A percentile compares a stretch with the other conserved stretches of the same genome.
Evolutionary conservation across 1,140 invertebrate species (phyloP).

Genomic region (Ridgeia piscesae): DNA sequence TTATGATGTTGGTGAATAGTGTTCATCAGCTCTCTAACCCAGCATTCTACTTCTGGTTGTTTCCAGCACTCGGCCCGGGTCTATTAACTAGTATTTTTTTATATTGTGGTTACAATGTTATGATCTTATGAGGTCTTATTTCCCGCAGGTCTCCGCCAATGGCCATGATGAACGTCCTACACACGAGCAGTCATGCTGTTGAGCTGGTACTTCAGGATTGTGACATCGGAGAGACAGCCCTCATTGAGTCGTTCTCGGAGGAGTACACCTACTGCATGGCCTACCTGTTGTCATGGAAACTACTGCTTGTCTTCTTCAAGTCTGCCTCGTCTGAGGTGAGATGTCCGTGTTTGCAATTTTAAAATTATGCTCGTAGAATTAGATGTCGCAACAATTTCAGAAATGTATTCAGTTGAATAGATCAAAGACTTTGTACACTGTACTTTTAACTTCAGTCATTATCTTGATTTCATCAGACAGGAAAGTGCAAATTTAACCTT

Average conservation of each 20-base stretch:
- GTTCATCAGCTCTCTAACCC: no score
- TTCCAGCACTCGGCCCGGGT: no score
- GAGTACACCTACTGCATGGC: conserved; percentile 66
- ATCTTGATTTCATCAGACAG: not conserved
- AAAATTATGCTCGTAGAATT: not conserved
- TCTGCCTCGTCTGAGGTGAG: conserved; percentile 64
- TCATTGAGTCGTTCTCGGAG: conserved; percentile 66
- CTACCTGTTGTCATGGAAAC: conserved; percentile 75
- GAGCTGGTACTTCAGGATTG: conserved; percentile 40
- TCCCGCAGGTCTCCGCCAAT: conserved; percentile 28
- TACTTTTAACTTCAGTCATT: not conserved
- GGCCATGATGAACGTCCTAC: conserved; percentile 36
- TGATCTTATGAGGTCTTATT: not conserved
- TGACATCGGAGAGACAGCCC: conserved; percentile 64
- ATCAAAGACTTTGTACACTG: no score
- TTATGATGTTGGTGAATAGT: no score
- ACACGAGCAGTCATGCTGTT: conserved; percentile 32
- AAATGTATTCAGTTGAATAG: not conserved
- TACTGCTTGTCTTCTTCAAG: conserved; percentile 71
- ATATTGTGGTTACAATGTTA: no score
- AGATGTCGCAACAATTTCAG: not conserved
- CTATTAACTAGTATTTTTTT: no score
- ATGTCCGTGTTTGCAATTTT: conserved; percentile 21
- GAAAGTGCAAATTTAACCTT: not conserved
- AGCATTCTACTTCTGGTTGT: no score